Base-by-base conservation (phyloP, 2,113 vertebrate species). In the Pungitius pungitius region DNA sequence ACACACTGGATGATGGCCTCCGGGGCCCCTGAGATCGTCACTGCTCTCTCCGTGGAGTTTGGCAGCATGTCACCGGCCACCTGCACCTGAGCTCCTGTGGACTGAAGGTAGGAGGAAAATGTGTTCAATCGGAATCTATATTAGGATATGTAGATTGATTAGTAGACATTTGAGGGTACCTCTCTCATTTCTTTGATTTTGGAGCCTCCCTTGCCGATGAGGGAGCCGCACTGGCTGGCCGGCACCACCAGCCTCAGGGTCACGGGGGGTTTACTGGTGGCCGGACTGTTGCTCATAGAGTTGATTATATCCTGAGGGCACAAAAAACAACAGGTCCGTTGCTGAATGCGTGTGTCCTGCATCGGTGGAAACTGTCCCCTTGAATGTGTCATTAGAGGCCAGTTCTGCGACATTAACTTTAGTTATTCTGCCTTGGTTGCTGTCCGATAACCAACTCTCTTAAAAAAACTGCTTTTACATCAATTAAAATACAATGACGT, bases 101-200 rank as follows among this genome's bases (percentile, higher is more conserved):
- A 98, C 97, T 99, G 85, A 42, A 93, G 69, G 77, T 37, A 5
- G 37, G 45, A 75, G 27, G 8, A 26, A 37, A 18, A 6, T 56
- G 22, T 10, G 20, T 63, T 33, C 27, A 40, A 61, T 11, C 3
- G 6, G 18, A 27, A n/a, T n/a, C 10, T 20, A 7, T 35, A 11
- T 24, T 22, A 7, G 42, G 10, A 47, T 30, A 30, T 30, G 4
- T 13, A 12, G 4, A 10, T 42, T 37, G 17, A 39, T 37, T 20
- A 10, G 35, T 10, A 2, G 8, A 24, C 10, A 35, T 15, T 18
- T n/a, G 10, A 27, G 17, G 8, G 49, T 62, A 98, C 97, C 96
- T 99, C 97, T 92, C 97, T 93, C 94, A 99, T 99, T 73, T 99
- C 97, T 90, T 98, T 98, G 91, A 99, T 99, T 92, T 99, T 99